Conservation (phyloP, 2,797 vertebrate species). For the Eidolon dupreanum region DNA sequence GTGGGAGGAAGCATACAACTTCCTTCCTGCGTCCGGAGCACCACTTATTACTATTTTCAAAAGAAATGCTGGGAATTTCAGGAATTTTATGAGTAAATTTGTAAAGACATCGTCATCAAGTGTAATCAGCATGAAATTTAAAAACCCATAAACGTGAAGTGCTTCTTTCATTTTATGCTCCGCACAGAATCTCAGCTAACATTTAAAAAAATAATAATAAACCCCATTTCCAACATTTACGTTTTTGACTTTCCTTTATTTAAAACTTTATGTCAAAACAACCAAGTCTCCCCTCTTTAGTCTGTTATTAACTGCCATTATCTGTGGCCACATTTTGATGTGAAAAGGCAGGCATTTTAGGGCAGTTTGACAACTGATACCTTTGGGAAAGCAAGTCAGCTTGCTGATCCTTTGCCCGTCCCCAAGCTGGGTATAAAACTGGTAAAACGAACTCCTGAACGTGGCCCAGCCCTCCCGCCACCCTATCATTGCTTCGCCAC, state of each 20-base stretch:
- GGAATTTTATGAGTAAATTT: slow-evolving; percentile 57
- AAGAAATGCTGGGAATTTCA: slow-evolving; percentile 82
- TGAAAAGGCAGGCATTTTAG: neutral
- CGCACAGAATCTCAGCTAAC: neutral
- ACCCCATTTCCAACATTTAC: neutral
- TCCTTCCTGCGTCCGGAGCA: slow-evolving; percentile 78
- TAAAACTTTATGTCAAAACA: neutral
- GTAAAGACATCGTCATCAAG: slow-evolving; percentile 20
- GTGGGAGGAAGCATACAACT: slow-evolving; percentile 74
- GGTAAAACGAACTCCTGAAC: neutral
- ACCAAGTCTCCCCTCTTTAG: neutral
- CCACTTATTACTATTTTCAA: slow-evolving; percentile 63
- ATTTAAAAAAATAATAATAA: neutral
- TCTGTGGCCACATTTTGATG: neutral
- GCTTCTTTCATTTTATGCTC: neutral
- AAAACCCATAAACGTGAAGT: neutral
- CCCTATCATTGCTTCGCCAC: neutral
- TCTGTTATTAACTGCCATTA: neutral
- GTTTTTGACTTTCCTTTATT: neutral
- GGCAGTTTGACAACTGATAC: neutral
- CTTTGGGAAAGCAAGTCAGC: neutral
- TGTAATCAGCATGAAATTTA: neutral
- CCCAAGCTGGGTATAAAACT: neutral
- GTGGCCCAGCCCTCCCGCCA: neutral
- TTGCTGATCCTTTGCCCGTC: neutral